A percentile compares a stretch with the other conserved stretches of the same genome.
Conservation (phyloP, 2,888 invertebrate species). For the Blastobasis adustella region DNA sequence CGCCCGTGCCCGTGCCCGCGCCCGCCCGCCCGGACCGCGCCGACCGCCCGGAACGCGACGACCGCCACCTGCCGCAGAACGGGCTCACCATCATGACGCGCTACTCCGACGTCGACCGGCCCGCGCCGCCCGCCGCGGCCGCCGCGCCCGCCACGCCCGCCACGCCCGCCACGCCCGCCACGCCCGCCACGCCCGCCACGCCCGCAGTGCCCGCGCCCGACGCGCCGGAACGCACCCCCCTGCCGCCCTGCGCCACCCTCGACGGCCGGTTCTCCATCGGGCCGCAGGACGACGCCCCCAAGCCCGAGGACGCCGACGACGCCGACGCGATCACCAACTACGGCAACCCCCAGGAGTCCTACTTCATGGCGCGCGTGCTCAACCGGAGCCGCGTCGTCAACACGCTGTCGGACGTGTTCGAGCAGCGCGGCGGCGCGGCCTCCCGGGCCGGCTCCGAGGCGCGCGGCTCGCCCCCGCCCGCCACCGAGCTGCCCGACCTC, state of each 20-base stretch:
- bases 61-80: constrained; percentile 46
- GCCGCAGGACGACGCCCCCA: constrained; percentile 22
- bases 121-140: constrained; percentile 25
- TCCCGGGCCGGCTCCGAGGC: constrained; percentile 15
- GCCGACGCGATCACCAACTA: constrained; percentile 51
- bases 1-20: constrained; percentile 19
- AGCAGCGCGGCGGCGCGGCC: constrained; percentile 31
- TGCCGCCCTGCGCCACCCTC: constrained; percentile 50
- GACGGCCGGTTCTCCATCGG: constrained; percentile 43
- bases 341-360: constrained; percentile 65
- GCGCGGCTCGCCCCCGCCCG: constrained; percentile 19
- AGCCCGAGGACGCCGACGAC: constrained; percentile 24
- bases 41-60: constrained; percentile 16
- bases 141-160: constrained; percentile 36
- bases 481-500: constrained; percentile 15
- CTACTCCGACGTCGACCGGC: constrained; percentile 54
- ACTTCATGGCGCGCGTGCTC: constrained; percentile 61
- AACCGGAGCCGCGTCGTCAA: constrained; percentile 55
- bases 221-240: constrained; percentile 27
- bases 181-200: constrained; percentile 40
- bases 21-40: constrained; percentile 10
- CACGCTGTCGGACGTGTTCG: constrained; percentile 56
- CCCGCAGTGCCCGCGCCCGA: constrained; percentile 34
- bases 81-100: constrained; percentile 67
- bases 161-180: constrained; percentile 39